phyloP scores from a whole-genome alignment of 1,140 invertebrate species.

The Heliconius hewitsoni region DNA sequence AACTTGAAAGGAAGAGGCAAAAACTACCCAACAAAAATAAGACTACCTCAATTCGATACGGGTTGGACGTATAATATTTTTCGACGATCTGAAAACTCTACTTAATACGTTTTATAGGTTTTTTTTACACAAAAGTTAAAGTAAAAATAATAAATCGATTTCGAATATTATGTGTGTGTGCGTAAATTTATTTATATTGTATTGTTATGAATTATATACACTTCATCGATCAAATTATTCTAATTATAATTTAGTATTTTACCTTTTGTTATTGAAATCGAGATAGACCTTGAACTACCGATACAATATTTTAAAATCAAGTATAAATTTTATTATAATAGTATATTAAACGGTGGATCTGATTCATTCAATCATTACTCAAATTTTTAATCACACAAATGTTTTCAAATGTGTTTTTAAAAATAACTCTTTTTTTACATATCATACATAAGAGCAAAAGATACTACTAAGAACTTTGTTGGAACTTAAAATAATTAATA shows the following conservation, averaged over 20 bases:
- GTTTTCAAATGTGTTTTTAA: background rate
- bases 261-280: background rate
- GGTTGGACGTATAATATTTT: constrained; percentile 15
- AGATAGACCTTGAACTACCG: background rate
- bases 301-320: background rate
- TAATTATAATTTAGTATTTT: background rate
- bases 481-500: too few species aligned
- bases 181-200: background rate
- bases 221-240: background rate
- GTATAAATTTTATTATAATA: too few species aligned
- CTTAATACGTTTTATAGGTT: background rate
- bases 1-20: background rate
- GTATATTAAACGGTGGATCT: background rate
- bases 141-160: background rate
- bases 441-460: too few species aligned
- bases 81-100: background rate
- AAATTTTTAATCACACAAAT: background rate
- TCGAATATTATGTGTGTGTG: background rate
- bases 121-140: background rate
- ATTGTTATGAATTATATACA: background rate
- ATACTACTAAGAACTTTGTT: too few species aligned
- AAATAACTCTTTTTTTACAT: background rate
- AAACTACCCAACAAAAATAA: constrained; percentile 21
- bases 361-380: background rate
- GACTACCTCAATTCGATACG: constrained; percentile 25